phyloP scores from a whole-genome alignment of 2,113 vertebrate genomes.

The Electrona antarctica region DNA sequence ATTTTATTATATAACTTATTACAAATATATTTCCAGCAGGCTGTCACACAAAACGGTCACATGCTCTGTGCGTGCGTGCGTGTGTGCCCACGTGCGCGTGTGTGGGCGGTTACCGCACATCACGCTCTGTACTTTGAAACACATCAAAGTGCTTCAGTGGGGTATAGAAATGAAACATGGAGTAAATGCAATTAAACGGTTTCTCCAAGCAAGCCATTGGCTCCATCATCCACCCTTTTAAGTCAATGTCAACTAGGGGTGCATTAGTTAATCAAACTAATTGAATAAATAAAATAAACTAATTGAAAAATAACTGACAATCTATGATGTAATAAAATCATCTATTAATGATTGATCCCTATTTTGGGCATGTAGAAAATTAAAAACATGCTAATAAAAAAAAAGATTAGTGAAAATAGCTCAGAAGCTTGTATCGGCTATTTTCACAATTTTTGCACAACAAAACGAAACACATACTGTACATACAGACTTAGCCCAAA shows the following conservation, averaged over 20 bases:
- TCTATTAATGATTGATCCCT: no score
- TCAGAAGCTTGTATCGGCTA: no score
- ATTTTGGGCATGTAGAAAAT: no score
- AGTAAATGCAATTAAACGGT: constrained; percentile 61
- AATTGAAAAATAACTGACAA: no score
- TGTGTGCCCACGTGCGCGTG: no score
- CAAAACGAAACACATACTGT: no score
- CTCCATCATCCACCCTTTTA: constrained; percentile 19
- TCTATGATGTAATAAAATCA: no score
- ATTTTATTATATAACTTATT: neutral
- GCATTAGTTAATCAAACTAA: no score
- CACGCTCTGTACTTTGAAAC: constrained; percentile 58
- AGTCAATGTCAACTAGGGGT: constrained; percentile 51
- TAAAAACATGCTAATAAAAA: neutral
- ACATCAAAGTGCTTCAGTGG: constrained; percentile 66
- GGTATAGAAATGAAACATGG: constrained; percentile 57
- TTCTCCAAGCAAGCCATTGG: constrained; percentile 60
- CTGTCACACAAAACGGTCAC: neutral
- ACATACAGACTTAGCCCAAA: no score
- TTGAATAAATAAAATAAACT: no score
- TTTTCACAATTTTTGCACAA: no score
- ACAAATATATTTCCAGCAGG: neutral
- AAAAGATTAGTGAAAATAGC: no score
- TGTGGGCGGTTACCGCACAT: neutral
- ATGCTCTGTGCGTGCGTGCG: constrained; percentile 3